Conservation (phyloP, 2,888 invertebrate species). For the Synergus umbraculus region DNA sequence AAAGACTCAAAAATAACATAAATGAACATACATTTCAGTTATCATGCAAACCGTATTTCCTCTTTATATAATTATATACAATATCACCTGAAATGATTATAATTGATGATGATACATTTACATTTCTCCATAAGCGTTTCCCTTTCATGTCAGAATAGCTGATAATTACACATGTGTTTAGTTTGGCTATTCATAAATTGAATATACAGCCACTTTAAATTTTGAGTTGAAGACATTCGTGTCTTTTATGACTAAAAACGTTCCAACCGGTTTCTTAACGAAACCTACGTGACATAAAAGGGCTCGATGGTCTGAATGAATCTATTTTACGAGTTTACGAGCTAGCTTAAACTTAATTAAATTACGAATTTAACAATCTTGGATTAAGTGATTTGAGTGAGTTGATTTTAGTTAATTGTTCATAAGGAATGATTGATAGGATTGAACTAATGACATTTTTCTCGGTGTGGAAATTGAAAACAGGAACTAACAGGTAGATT, state of each 20-base stretch:
- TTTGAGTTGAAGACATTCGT: conserved; percentile 29
- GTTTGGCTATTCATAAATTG: conserved; percentile 21
- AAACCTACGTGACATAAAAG: conserved; percentile 36
- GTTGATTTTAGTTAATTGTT: background rate
- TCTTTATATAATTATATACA: too few relatives aligned
- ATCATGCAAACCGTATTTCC: too few relatives aligned
- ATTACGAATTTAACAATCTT: too few relatives aligned
- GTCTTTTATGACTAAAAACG: conserved; percentile 27
- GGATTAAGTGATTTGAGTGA: background rate
- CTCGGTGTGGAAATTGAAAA: background rate
- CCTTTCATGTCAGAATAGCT: background rate
- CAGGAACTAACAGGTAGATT: background rate
- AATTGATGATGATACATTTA: background rate
- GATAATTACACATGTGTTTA: background rate
- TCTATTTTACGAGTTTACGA: background rate
- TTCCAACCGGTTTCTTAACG: conserved; percentile 36
- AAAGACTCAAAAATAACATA: too few relatives aligned
- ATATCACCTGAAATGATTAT: background rate
- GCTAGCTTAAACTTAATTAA: background rate
- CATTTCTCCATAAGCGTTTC: background rate
- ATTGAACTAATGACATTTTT: background rate
- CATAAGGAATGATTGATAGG: background rate
- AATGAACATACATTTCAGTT: too few relatives aligned
- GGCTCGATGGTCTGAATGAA: conserved; percentile 12
- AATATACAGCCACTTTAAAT: conserved; percentile 17